Conservation (phyloP, 2,888 invertebrate species). For the Cheilosia urbana region DNA sequence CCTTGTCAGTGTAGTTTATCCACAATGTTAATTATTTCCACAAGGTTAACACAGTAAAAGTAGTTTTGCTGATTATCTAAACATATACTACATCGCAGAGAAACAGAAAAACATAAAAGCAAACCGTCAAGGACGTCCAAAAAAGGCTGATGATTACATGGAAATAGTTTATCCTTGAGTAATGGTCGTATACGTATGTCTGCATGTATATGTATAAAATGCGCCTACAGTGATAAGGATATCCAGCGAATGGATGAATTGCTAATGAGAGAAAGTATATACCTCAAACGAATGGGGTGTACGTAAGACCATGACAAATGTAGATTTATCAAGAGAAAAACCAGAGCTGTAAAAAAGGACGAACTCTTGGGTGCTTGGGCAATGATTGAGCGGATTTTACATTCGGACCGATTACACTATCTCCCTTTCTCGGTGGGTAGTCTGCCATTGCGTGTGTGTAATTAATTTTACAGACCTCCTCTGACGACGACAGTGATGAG, state of each 20-base stretch:
- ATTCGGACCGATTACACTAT: neutral
- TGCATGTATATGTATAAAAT: neutral
- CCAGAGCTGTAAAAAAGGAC: slow-evolving; percentile 3
- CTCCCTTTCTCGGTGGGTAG: neutral
- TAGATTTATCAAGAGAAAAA: slow-evolving; percentile 36
- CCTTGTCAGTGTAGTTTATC: slow-evolving; percentile 39
- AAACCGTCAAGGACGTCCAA: slow-evolving; percentile 27
- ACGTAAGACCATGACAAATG: slow-evolving; percentile 63
- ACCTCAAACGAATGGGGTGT: slow-evolving; percentile 32
- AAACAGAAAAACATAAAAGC: slow-evolving; percentile 20
- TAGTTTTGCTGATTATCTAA: slow-evolving; percentile 61
- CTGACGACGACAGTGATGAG: neutral
- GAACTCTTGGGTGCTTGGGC: slow-evolving; percentile 7
- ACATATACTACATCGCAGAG: slow-evolving; percentile 13
- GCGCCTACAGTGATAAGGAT: slow-evolving; percentile 45
- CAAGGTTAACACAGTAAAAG: slow-evolving; percentile 56
- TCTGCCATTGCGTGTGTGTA: slow-evolving; percentile 29
- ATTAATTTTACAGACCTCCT: slow-evolving; percentile 61
- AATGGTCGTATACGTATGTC: slow-evolving; percentile 13
- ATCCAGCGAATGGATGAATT: slow-evolving; percentile 31
- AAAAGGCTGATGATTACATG: slow-evolving; percentile 51
- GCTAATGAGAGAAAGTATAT: slow-evolving; percentile 53
- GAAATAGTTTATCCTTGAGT: slow-evolving; percentile 54
- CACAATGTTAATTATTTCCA: slow-evolving; percentile 61
- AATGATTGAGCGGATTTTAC: slow-evolving; percentile 45